phyloP scores from a whole-genome alignment of 1,140 invertebrate genomes.

The silkworm (Bombyx mori) region DNA sequence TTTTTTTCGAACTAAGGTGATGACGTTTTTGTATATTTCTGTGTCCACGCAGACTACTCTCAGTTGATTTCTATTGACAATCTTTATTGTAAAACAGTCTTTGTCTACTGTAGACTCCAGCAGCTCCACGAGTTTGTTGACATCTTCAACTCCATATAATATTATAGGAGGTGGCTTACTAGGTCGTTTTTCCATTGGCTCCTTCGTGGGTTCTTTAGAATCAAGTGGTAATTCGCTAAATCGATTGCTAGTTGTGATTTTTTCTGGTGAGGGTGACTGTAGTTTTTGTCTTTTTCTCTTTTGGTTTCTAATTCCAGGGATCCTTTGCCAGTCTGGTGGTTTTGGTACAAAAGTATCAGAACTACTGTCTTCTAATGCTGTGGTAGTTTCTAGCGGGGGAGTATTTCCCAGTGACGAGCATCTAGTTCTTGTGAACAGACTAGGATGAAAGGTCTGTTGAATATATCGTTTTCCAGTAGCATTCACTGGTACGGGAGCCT shows the following conservation, averaged over 20 bases:
- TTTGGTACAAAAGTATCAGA: neutral
- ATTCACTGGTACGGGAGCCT: slow-evolving; percentile 14
- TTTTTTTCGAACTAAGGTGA: neutral
- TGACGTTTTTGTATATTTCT: neutral
- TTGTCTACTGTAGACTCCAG: neutral
- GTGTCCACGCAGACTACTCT: neutral
- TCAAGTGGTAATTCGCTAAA: neutral
- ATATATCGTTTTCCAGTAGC: slow-evolving; percentile 8
- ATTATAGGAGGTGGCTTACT: neutral
- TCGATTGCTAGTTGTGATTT: neutral
- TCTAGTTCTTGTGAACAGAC: too few relatives aligned
- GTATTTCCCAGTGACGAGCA: too few relatives aligned
- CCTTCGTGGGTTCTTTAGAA: neutral
- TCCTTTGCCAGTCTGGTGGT: neutral
- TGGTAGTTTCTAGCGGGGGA: too few relatives aligned
- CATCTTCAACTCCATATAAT: neutral
- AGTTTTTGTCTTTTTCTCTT: slow-evolving; percentile 1
- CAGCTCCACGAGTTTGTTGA: neutral
- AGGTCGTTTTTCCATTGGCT: neutral
- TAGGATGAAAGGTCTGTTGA: too few relatives aligned
- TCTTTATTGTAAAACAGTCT: neutral
- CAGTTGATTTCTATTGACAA: neutral
- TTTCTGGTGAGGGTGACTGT: neutral
- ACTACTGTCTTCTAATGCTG: neutral
- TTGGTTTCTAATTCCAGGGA: neutral